Base-by-base conservation (phyloP, 1,140 invertebrate genomes). In the Holotrichia oblita region DNA sequence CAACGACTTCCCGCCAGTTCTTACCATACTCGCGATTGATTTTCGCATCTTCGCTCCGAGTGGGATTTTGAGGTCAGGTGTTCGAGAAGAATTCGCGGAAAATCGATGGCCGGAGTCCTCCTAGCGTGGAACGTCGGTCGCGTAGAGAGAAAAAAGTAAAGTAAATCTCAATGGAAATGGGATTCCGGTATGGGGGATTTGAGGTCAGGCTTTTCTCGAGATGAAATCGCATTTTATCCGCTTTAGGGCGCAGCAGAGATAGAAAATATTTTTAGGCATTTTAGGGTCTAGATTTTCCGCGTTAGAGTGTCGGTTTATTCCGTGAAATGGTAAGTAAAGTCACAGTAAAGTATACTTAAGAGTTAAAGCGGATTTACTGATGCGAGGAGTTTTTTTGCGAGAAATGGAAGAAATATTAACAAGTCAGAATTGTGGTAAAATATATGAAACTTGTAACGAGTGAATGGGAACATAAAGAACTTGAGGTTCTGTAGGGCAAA, bases 31-130 rank as follows among this genome's bases (percentile, higher is more conserved):
- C 61, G 22, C 20, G 61, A 69, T 69, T 69, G 61, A 69, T 69
- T 69, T 69, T 69, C 61, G 61, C 61, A n/a, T 55, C 1, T 55
- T 55, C 27, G 61, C 61, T 17, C 27, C 10, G 61, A 69, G 61
- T 22, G 61, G 61, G 61, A 17, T 69, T 69, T 69, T 69, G 24
- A 69, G 61, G 61, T 69, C 61, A 69, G 61, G 61, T 69, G 27
- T 69, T 34, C 61, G 17, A 55, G 48, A 55, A n/a, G 48, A 55
- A 55, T 55, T 55, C 48, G 48, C 27, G 24, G 61, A 69, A 69
- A 34, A 69, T 69, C 61, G 61, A 69, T 69, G 61, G n/a, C 48
- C n/a, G 48, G 14, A 55, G 27, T 55, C 9, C 48, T 17, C 14
- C 48, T 6, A 34, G 27, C 27, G 27, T 34, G 27, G 27, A 34